phyloP scores from a whole-genome alignment of 30 jellyfish, hydroid and myxozoan species.

The Aurelia aurita region DNA sequence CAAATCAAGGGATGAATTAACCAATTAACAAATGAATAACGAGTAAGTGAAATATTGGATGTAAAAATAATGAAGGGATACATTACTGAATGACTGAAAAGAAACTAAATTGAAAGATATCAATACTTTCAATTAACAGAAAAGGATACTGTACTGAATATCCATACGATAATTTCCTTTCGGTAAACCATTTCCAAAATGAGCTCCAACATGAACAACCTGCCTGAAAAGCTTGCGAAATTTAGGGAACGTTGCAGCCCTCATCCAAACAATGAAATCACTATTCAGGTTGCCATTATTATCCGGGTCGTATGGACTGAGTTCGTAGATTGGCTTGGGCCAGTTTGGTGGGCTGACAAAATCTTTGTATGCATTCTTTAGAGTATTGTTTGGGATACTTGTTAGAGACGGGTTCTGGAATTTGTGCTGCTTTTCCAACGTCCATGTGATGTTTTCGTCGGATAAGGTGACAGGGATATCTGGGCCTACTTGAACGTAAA shows the following conservation, averaged over 20 bases:
- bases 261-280: constrained; percentile 95
- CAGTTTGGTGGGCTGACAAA: constrained; percentile 87
- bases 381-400: constrained; percentile 21
- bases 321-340: constrained; percentile 63
- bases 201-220: constrained; percentile 63
- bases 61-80: too few species aligned
- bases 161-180: constrained; percentile 89
- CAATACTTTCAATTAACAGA: background rate
- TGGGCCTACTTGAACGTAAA: constrained; percentile 53
- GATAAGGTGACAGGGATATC: constrained; percentile 62
- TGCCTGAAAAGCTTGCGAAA: constrained; percentile 87
- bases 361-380: constrained; percentile 61
- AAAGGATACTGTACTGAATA: constrained; percentile 89
- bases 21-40: too few species aligned
- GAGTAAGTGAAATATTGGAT: too few species aligned
- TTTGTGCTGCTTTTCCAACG: constrained; percentile 84
- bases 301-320: constrained; percentile 75
- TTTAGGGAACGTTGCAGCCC: constrained; percentile 97
- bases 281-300: constrained; percentile 82
- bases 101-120: background rate
- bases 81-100: too few species aligned
- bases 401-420: constrained; percentile 83
- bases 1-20: too few species aligned
- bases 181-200: constrained; percentile 82
- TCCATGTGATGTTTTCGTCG: constrained; percentile 83